Evolutionary conservation across 1,140 invertebrate genomes (phyloP), one percentile per base, ranked within the genome.

Genomic region (Atta texana): DNA sequence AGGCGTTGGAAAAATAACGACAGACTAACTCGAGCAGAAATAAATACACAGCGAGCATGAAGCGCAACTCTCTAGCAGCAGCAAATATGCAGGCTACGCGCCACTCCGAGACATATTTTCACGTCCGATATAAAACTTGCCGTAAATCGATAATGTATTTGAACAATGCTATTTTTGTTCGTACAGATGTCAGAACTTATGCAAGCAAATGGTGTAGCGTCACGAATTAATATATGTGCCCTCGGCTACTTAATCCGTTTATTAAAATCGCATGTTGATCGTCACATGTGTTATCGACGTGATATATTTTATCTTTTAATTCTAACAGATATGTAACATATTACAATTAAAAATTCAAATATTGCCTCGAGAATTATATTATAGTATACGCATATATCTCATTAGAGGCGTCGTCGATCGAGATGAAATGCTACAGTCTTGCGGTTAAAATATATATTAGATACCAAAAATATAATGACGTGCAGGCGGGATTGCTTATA

Each of bases 361-460:
- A 68, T 80, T n/a, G 44, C 61, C 18, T 10, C 28, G 76, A 66
- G 61, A 49, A 53, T 31, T 10, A 4, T 5, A 12, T 14, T 5
- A 4, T 5, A 12, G 28, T 28, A 14, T 55, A 21, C 64, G 49
- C 49, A 31, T 3, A 3, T 21, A 53, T 80, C 64, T 80, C 63
- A 16, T 80, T 63, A 68, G 44, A 31, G 18, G n/a, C 51, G 21
- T 6, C 28, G 34, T 66, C 24, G 39, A 69, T 18, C 39, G n/a
- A 31, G 24, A 49, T 61, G 3, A 82, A 72, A 74, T 10, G 18
- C 44, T 72, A n/a, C 78, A 76, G 8, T 55, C 28, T 85, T 80
- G 68, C 89, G 87, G 88, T 91, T 91, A 90, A 93, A 92, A 93
- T 93, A 92, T 92, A 92, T 91, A 93, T 92, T 92, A 90, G 87